Evolutionary conservation across 2,888 invertebrate species (phyloP).

Genomic region (Drosophila suboccidentalis): DNA sequence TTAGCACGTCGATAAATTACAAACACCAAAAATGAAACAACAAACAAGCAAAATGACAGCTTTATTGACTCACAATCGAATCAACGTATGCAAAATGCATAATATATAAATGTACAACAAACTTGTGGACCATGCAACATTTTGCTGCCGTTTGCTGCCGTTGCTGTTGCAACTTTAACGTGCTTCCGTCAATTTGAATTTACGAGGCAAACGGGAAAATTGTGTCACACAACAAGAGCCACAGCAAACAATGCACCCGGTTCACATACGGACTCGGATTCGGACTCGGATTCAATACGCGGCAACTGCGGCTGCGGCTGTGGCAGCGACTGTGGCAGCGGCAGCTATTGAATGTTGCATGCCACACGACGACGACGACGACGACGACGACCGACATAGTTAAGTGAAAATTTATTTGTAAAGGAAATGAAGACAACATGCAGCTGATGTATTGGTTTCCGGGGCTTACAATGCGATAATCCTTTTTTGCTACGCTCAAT

Average conservation of each 20-base stretch:
- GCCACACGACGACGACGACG: constrained; percentile 23
- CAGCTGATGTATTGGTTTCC: constrained; percentile 74
- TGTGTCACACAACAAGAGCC: constrained; percentile 65
- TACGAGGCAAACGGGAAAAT: constrained; percentile 74
- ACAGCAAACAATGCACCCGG: constrained; percentile 40
- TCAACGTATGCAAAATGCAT: constrained; percentile 62
- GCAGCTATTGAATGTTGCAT: constrained; percentile 51
- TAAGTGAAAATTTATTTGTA: constrained; percentile 76
- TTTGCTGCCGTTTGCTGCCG: constrained; percentile 37
- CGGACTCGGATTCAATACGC: constrained; percentile 2
- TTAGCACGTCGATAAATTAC: constrained; percentile 56
- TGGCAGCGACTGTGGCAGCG: too few species aligned
- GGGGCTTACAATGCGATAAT: constrained; percentile 71
- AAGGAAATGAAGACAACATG: constrained; percentile 73
- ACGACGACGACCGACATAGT: constrained; percentile 62
- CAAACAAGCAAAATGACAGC: not conserved
- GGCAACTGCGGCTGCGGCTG: too few species aligned
- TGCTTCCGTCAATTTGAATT: constrained; percentile 77
- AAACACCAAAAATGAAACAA: not conserved
- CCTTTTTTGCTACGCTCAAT: constrained; percentile 59
- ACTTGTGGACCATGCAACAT: constrained; percentile 41
- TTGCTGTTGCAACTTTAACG: constrained; percentile 67
- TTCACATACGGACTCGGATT: constrained; percentile 6
- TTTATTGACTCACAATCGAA: constrained; percentile 9
- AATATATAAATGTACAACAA: constrained; percentile 47